Percentiles rank a stretch among this genome's conserved stretches.
Evolutionary conservation across 2,797 vertebrate genomes (phyloP).

Genomic region (Pantherophis alleghaniensis): DNA sequence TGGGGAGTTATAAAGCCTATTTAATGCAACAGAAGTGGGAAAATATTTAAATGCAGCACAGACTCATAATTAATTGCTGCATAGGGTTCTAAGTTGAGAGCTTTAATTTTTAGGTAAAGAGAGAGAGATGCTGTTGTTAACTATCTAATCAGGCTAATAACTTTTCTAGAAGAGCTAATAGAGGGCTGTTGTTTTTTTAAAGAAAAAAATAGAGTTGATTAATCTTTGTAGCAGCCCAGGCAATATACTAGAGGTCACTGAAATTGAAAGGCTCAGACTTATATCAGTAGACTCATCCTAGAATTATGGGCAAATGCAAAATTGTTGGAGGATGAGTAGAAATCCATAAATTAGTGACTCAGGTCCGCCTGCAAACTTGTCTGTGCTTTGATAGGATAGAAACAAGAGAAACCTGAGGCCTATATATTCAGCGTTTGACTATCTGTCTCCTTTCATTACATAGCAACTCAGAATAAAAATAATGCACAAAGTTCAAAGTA

Average conservation of each 20-base stretch:
- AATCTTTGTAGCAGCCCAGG: not conserved
- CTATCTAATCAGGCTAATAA: not conserved
- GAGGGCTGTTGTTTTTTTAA: not conserved
- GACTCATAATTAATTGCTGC: constrained; percentile 20
- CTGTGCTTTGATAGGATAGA: not conserved
- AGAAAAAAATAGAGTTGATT: not conserved
- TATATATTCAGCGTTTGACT: not conserved
- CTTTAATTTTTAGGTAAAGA: constrained; percentile 12
- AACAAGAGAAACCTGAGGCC: not conserved
- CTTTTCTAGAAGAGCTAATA: not conserved
- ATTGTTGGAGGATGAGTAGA: not conserved
- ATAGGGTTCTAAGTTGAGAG: not conserved
- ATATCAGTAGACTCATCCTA: not conserved
- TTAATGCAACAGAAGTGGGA: constrained; percentile 3
- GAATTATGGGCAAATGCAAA: not conserved
- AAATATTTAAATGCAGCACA: not conserved
- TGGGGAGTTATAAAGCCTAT: not conserved
- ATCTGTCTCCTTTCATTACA: not conserved
- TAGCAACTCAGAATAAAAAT: not conserved
- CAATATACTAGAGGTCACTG: not conserved
- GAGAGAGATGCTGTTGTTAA: not conserved
- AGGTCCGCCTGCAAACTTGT: not conserved
- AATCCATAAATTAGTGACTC: not conserved
- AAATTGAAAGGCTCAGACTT: not conserved
- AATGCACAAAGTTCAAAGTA: not conserved